Conservation (phyloP, 2,113 vertebrate species). For the Aleadryas rufinucha region DNA sequence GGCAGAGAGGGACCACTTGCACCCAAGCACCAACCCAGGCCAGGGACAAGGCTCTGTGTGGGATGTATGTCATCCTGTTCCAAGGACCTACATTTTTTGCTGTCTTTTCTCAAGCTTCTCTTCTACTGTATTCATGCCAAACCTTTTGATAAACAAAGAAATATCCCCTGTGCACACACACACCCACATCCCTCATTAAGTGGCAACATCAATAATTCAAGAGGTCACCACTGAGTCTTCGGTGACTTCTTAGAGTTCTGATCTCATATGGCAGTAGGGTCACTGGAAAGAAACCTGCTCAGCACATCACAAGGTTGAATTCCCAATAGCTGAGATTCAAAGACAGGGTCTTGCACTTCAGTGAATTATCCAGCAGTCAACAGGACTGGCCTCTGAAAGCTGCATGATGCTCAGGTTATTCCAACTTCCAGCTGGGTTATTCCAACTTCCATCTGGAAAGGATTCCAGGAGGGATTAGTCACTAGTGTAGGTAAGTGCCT, state of each 20-base stretch:
- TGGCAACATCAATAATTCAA: slow-evolving; percentile 44
- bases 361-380: background rate
- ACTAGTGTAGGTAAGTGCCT: slow-evolving; percentile 26
- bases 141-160: slow-evolving; percentile 23
- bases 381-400: background rate
- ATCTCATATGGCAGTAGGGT: background rate
- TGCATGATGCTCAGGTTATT: background rate
- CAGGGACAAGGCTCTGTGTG: background rate
- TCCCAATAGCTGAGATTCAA: background rate
- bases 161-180: background rate
- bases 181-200: background rate
- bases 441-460: slow-evolving; percentile 10
- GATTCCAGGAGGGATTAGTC: slow-evolving; percentile 49
- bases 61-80: background rate
- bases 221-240: slow-evolving; percentile 5
- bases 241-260: slow-evolving; percentile 11
- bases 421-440: background rate
- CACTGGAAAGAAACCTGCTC: background rate
- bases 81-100: background rate
- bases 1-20: background rate
- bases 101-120: background rate
- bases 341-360: background rate
- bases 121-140: background rate
- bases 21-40: background rate
- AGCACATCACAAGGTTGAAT: background rate